Evolutionary conservation across 1,140 invertebrate species (phyloP).

Genomic region (Capitella teleta): DNA sequence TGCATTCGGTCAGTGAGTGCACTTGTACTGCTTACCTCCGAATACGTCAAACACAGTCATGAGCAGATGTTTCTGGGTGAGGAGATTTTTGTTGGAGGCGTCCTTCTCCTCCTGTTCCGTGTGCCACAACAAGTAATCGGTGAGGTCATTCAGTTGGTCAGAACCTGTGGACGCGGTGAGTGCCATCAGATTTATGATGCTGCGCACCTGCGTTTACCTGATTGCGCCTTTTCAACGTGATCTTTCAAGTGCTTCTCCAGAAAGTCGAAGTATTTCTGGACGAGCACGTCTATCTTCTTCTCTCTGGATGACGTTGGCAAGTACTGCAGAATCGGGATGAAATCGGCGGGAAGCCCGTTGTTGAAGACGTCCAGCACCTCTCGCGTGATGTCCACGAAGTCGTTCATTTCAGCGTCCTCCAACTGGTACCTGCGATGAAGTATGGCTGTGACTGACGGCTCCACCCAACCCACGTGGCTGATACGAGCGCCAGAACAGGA

Average conservation of each 20-base stretch:
- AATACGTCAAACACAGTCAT: neutral
- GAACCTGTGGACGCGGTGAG: neutral
- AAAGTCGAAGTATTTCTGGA: neutral
- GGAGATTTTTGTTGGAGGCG: neutral
- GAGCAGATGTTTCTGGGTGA: neutral
- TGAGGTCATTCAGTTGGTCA: neutral
- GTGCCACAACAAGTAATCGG: constrained; percentile 1
- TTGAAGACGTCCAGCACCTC: neutral
- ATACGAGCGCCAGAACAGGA: too few relatives aligned
- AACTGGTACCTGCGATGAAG: too few relatives aligned
- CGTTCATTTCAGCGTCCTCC: neutral
- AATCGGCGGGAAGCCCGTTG: neutral
- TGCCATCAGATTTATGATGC: neutral
- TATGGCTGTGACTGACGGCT: too few relatives aligned
- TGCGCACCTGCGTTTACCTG: neutral
- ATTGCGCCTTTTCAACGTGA: neutral
- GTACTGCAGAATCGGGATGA: neutral
- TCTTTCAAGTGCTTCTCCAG: neutral
- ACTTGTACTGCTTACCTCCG: neutral
- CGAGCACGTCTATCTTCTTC: neutral
- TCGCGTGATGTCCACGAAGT: neutral
- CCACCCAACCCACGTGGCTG: too few relatives aligned
- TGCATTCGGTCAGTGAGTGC: neutral
- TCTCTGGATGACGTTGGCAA: neutral
- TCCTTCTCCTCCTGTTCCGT: neutral